Base-by-base conservation (phyloP, 1,140 invertebrate species). In the Piezodorus guildinii region DNA sequence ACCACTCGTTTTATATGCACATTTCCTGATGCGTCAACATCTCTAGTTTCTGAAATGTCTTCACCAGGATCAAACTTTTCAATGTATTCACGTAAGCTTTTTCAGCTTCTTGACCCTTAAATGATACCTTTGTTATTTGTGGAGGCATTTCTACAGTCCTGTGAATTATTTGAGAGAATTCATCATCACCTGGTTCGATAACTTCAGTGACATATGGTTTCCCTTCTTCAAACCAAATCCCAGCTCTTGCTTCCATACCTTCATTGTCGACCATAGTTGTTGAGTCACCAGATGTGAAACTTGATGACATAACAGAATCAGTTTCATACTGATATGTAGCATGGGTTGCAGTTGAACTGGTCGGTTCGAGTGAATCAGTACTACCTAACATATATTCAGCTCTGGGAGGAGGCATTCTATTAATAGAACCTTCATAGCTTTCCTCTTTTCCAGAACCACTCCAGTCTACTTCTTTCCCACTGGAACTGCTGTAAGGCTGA, bases 261-360 rank as follows among this genome's bases (percentile, higher is more conserved):
- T 85, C 71, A 19, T 82, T 83, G 69, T 87, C 85, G 2, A 86
- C 80, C 83, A 86, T 84, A 15, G 85, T 86, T 70, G 83, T 85
- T 54, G 84, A 86, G 65, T 84, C 85, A 69, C 82, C 84, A 74
- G 86, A 88, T 30, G 86, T 88, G 46, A 89, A 80, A 74, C 86
- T 89, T 17, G 85, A 85, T 5, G 87, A 89, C 83, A 88, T 88
- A 19, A 86, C 80, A 0, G 87, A 89, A 70, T 90, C 87, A 0
- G 84, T 85, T 73, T 89, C 87, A 70, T 85, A 87, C 69, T 88
- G 87, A 70, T 87, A 89, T n/a, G 86, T 89, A 17, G 87, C 87
- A 70, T 87, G 82, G 0, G 87, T 89, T 0, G 85, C 86, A 16
- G 85, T 85, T 2, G 87, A 88, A 69, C 85, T 87, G 0, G 84